These are phyloP conservation scores for Anoplolepis gracilipes DNA, from an alignment of 1,140 invertebrate species.

Conservation along the genomic window DNA sequence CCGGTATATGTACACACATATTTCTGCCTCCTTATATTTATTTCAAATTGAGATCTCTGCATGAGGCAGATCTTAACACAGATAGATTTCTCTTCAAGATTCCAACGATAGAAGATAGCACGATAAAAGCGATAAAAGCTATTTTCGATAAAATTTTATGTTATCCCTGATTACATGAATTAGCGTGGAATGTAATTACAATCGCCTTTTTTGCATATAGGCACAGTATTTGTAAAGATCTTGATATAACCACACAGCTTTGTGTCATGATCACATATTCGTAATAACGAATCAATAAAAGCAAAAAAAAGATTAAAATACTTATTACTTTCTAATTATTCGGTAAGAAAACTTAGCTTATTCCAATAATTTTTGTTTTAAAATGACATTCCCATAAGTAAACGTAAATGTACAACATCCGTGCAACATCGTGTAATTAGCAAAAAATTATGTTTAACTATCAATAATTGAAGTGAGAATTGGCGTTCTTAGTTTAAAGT, in stretches of 20 bases:
- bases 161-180: slow-evolving; percentile 1
- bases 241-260: slow-evolving; percentile 49
- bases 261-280: slow-evolving; percentile 14
- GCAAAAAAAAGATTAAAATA: slow-evolving; percentile 10
- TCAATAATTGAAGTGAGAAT: background rate
- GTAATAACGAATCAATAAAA: slow-evolving; percentile 31
- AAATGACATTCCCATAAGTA: background rate
- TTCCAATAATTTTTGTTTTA: background rate
- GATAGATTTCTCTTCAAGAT: slow-evolving; percentile 81
- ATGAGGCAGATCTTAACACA: slow-evolving; percentile 79
- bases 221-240: slow-evolving; percentile 52
- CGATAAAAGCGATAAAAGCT: slow-evolving; percentile 73
- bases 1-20: slow-evolving; percentile 64
- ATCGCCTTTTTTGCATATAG: slow-evolving; percentile 29
- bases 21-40: slow-evolving; percentile 61
- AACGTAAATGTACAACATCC: background rate
- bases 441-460: background rate
- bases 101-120: slow-evolving; percentile 80
- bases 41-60: slow-evolving; percentile 69
- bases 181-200: slow-evolving; percentile 33
- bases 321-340: slow-evolving; percentile 5
- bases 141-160: slow-evolving; percentile 62
- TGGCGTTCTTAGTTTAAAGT: background rate
- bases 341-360: background rate
- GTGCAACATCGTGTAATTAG: background rate